Percentiles rank a stretch among this genome's conserved stretches.
phyloP scores from a whole-genome alignment of 2,888 invertebrate genomes.

The Ecdyonurus torrentis region DNA sequence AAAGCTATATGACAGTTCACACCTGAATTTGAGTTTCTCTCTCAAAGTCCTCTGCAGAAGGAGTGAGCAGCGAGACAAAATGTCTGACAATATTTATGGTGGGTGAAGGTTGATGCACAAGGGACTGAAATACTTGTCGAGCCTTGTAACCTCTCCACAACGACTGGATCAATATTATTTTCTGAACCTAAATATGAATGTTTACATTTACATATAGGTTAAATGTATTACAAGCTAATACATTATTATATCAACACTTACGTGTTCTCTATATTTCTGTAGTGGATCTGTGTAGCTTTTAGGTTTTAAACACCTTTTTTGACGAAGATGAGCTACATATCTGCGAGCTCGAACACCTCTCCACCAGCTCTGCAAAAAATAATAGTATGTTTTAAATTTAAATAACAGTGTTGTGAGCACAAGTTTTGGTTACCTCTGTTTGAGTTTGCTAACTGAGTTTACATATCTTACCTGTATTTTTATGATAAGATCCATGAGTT shows the following conservation, averaged over 20 bases:
- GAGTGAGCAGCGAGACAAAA: slow-evolving; percentile 51
- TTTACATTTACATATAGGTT: background rate
- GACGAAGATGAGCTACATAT: background rate
- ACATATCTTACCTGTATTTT: slow-evolving; percentile 25
- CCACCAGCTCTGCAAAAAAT: slow-evolving; percentile 11
- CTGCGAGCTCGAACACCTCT: slow-evolving; percentile 5
- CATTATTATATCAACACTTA: slow-evolving; percentile 17
- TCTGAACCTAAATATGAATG: slow-evolving; percentile 15
- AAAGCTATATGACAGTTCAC: too few relatives aligned
- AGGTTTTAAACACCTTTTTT: background rate
- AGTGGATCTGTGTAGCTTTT: background rate
- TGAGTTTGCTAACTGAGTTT: background rate
- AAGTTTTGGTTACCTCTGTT: background rate
- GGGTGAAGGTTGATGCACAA: slow-evolving; percentile 38
- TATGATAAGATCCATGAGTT: slow-evolving; percentile 14
- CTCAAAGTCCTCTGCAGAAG: slow-evolving; percentile 53
- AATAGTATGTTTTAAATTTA: too few relatives aligned
- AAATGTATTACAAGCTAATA: background rate
- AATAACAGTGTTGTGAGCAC: too few relatives aligned
- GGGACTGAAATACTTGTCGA: slow-evolving; percentile 41
- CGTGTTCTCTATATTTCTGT: slow-evolving; percentile 31
- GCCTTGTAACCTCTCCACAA: slow-evolving; percentile 47
- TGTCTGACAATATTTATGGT: slow-evolving; percentile 40
- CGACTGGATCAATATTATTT: slow-evolving; percentile 47
- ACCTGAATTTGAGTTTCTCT: slow-evolving; percentile 47